Base-by-base conservation (phyloP, 2,888 invertebrate species). In the Notodonta ziczac region DNA sequence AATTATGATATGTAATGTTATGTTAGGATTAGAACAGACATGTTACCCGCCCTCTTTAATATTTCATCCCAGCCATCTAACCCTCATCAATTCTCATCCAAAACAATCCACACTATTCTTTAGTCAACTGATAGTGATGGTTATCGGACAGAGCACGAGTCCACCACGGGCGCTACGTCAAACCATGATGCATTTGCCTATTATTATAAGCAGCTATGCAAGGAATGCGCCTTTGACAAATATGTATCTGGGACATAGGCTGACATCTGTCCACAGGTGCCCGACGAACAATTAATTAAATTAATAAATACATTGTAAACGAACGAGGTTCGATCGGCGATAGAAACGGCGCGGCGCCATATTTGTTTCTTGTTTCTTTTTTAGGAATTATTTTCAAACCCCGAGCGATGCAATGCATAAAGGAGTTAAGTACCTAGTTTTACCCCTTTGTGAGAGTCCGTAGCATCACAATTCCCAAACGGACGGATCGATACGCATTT, bases 221-320 rank as follows among this genome's bases (percentile, higher is more conserved):
- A 63, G 76, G 85, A 79, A 87, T 84, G 78, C 65, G 61, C 59
- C 63, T 78, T 76, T 87, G 88, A 89, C 88, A 88, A 88, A 89
- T 88, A 83, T 80, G 70, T 80, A 87, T 84, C 81, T 76, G 66
- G 68, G 66, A 60, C 63, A 60, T 67, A 69, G 63, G 59, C 69
- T 72, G 86, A 87, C 87, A 81, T 81, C 77, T 86, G 88, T 87
- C 88, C 56, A 57, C 66, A 63, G 71, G 73, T 72, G 74, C 76
- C 73, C 76, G 74, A 64, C 58, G 78, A 77, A 78, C 84, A 86
- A 87, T 88, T 85, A 85, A 86, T 86, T 81, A 81, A 35, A 54
- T 54, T 54, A 54, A 54, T 54, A 39, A 14, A 54, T 54, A 46
- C 46, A 54, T 54, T 54, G 54, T 39, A 54, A 39, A 54, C 54